Base-by-base conservation (phyloP, 2,888 invertebrate species). In the Oconnorella tubifera region DNA sequence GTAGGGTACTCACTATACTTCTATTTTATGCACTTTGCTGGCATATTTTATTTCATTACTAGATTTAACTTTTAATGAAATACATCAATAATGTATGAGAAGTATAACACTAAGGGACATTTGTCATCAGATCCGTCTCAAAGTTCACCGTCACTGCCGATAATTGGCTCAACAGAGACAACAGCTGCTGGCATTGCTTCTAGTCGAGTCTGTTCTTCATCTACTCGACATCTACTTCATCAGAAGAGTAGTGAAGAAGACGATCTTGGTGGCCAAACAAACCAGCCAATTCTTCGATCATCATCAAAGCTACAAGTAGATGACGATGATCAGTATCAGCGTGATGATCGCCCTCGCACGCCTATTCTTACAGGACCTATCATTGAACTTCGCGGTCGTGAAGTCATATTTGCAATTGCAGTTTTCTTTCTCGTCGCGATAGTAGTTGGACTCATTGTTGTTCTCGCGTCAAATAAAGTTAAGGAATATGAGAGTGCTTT, bases 371-470 rank as follows among this genome's bases (percentile, higher is more conserved):
- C 59, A 2, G 65, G 68, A 4, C 71, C 69, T 23, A 64, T 66
- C 48, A 68, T 71, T 23, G 70, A 70, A 40, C 66, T 72, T 19
- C 56, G 69, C 0, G 68, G 72, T 19, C 65, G 72, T 10, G 72
- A 72, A 67, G 72, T 72, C 59, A 64, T 72, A 50, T 70, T 72
- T 29, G 72, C 72, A 55, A 72, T 72, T 32, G 64, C 61, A 6
- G 67, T 68, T 14, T 72, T 72, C 65, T 72, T 72, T 62, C 59
- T 72, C n/a, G 58, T 70, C 51, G 71, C 72, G 3, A 65, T 72
- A 3, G 58, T 62, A 40, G 63, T 70, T 32, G 70, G 70, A 10
- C 62, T 72, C 31, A 59, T 71, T 28, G 70, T 70, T 33, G 64
- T 70, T 27, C 59, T 72, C 62, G 68, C 60, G 25, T 55, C 64